These are phyloP conservation scores for Hucho hucho DNA, from an alignment of 2,113 vertebrate species.

Conservation along the genomic window DNA sequence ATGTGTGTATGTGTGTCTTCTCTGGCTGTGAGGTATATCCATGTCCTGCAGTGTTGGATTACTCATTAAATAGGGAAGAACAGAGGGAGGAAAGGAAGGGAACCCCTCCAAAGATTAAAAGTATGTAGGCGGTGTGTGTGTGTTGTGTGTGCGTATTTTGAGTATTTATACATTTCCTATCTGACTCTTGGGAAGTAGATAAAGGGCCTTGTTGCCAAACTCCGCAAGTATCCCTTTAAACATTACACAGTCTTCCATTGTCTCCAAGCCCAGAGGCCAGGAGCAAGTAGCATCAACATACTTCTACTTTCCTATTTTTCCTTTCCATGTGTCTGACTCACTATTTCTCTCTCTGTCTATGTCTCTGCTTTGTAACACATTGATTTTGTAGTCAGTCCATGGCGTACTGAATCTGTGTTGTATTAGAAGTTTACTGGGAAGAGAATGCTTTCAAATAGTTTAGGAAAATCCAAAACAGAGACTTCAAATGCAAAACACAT, in stretches of 20 bases:
- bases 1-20: slow-evolving; percentile 26
- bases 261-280: slow-evolving; percentile 51
- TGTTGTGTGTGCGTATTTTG: slow-evolving; percentile 32
- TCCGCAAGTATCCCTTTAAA: slow-evolving; percentile 9
- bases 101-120: slow-evolving; percentile 43
- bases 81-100: background rate
- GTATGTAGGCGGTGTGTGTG: slow-evolving; percentile 32
- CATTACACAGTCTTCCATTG: slow-evolving; percentile 47
- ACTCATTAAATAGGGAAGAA: slow-evolving; percentile 51
- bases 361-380: background rate
- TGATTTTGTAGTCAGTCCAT: too few relatives aligned
- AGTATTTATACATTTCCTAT: slow-evolving; percentile 60
- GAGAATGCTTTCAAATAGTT: too few relatives aligned
- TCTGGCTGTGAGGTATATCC: slow-evolving; percentile 57
- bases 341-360: slow-evolving; percentile 5
- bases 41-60: slow-evolving; percentile 54
- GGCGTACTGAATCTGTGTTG: too few relatives aligned
- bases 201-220: too few relatives aligned
- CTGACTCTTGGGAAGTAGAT: too few relatives aligned
- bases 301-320: slow-evolving; percentile 28
- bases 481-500: too few relatives aligned
- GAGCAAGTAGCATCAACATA: slow-evolving; percentile 44
- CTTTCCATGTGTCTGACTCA: slow-evolving; percentile 10
- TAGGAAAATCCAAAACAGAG: too few relatives aligned
- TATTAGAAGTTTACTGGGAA: too few relatives aligned